These are phyloP conservation scores for Corythornis madagascariensis DNA, from an alignment of 2,113 vertebrate genomes.

Conservation along the genomic window DNA sequence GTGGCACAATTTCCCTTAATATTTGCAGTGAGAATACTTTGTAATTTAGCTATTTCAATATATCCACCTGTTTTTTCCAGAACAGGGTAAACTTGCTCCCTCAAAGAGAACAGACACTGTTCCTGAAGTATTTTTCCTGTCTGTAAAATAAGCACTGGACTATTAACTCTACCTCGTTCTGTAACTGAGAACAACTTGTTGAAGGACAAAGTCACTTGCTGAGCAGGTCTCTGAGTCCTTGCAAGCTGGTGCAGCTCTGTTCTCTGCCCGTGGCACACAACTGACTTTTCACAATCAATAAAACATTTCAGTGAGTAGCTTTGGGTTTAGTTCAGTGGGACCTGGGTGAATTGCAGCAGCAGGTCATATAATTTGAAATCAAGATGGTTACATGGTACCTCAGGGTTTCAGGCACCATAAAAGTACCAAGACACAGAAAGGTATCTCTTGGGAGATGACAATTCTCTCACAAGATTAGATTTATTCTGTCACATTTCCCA, in stretches of 20 bases:
- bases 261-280: neutral
- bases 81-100: neutral
- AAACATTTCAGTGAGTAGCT: neutral
- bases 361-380: neutral
- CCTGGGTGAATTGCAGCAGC: neutral
- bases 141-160: neutral
- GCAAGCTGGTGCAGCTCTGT: neutral
- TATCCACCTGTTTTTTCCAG: neutral
- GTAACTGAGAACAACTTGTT: neutral
- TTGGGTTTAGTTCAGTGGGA: neutral
- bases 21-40: neutral
- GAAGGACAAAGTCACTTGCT: rapidly evolving
- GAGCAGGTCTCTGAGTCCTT: neutral
- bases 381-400: neutral
- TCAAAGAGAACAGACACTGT: rapidly evolving
- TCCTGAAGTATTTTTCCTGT: neutral
- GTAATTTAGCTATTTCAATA: neutral
- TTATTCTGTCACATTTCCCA: neutral
- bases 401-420: neutral
- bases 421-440: neutral
- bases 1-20: neutral
- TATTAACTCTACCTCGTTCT: neutral
- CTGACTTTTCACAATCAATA: rapidly evolving
- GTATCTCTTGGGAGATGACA: neutral
- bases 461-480: neutral